These are phyloP conservation scores for Scaeva pyrastri DNA, from an alignment of 2,888 invertebrate genomes.

Conservation along the genomic window DNA sequence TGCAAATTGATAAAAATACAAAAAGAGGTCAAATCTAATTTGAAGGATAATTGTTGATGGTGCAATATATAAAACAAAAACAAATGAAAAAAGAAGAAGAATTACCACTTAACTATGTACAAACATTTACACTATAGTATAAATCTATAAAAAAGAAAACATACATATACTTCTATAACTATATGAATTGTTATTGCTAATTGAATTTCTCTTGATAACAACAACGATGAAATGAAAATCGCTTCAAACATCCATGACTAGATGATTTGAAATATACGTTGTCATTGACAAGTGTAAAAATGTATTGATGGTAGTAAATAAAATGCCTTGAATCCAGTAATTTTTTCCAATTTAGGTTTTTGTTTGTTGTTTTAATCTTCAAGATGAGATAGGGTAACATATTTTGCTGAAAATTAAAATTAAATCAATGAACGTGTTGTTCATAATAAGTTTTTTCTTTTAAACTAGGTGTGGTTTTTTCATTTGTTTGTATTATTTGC, in stretches of 20 bases:
- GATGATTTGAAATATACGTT: neutral
- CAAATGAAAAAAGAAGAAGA: conserved; percentile 16
- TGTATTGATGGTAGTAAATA: neutral
- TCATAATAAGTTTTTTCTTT: no score
- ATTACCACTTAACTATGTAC: conserved; percentile 38
- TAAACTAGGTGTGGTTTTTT: no score
- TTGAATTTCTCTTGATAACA: conserved; percentile 48
- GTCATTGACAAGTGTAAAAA: neutral
- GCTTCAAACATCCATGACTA: conserved; percentile 10
- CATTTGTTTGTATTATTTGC: no score
- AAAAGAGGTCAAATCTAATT: conserved; percentile 21
- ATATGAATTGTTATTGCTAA: conserved; percentile 35
- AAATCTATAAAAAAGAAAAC: neutral
- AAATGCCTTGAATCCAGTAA: neutral
- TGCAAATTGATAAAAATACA: conserved; percentile 13
- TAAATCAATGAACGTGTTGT: no score
- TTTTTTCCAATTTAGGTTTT: neutral
- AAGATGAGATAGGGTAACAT: neutral
- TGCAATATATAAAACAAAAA: neutral
- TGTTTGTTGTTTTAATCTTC: neutral
- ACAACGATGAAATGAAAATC: conserved; percentile 21
- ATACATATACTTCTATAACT: neutral
- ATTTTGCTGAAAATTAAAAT: no score
- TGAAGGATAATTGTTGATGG: conserved; percentile 28
- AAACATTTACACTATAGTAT: neutral